Conservation (phyloP, 2,113 vertebrate genomes). For the Pollimyrus isidori region DNA sequence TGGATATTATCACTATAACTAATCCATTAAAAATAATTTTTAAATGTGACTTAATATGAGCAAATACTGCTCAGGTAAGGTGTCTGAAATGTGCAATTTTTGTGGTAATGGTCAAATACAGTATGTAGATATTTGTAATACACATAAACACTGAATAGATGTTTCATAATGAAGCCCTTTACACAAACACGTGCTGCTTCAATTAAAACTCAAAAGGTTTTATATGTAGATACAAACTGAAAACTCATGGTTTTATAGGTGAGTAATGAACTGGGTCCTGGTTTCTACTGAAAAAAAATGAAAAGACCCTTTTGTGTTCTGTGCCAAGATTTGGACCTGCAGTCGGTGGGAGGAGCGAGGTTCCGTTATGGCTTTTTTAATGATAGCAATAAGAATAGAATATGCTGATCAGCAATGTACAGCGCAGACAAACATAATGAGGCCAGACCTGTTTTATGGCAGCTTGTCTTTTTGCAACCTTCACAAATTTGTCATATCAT, state of each 20-base stretch:
- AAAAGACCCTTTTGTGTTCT: too few relatives aligned
- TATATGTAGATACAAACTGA: neutral
- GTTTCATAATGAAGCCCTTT: neutral
- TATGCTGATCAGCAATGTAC: neutral
- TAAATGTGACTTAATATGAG: neutral
- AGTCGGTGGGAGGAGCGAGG: neutral
- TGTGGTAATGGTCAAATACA: neutral
- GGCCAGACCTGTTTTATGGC: conserved; percentile 13
- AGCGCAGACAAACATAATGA: neutral
- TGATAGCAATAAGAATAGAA: neutral
- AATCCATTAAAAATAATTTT: neutral
- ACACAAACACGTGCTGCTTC: neutral
- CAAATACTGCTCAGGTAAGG: neutral
- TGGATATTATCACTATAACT: neutral
- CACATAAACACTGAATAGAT: neutral
- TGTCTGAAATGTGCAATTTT: neutral
- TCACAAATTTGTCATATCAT: conserved; percentile 25
- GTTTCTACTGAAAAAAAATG: neutral
- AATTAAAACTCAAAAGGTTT: neutral
- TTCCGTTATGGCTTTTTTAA: neutral
- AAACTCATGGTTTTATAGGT: neutral
- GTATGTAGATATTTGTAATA: neutral
- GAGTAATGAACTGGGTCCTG: neutral
- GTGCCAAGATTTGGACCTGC: neutral
- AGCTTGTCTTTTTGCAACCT: conserved; percentile 11